Percentiles rank a stretch among this genome's conserved stretches.
Evolutionary conservation across 1,140 invertebrate genomes (phyloP).

Genomic region (Nebria ingens): DNA sequence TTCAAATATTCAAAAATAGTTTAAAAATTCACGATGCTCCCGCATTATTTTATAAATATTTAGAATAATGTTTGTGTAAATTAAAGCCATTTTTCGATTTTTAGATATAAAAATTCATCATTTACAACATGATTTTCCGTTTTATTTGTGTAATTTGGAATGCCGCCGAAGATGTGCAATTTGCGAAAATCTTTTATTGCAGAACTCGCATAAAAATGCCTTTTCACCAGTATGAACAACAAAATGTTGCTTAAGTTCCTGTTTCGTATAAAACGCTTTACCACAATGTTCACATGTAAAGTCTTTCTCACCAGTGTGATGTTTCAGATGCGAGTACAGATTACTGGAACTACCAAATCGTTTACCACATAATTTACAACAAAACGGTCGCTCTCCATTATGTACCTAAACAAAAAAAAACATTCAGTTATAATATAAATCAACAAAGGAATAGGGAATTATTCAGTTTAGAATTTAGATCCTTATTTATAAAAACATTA

Average conservation of each 20-base stretch:
- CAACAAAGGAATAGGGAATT: background rate
- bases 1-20: too few relatives aligned
- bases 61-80: too few relatives aligned
- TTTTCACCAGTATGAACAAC: constrained; percentile 27
- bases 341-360: constrained; percentile 38
- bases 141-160: constrained; percentile 18
- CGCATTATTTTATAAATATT: too few relatives aligned
- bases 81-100: too few relatives aligned
- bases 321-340: constrained; percentile 43
- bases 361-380: constrained; percentile 43
- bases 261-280: constrained; percentile 33
- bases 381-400: constrained; percentile 34
- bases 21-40: too few relatives aligned
- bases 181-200: constrained; percentile 26
- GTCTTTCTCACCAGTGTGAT: constrained; percentile 57
- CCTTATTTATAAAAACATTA: background rate
- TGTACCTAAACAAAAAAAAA: constrained; percentile 20
- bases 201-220: constrained; percentile 24
- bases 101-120: too few relatives aligned
- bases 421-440: background rate
- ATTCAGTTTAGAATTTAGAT: too few relatives aligned
- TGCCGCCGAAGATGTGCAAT: constrained; percentile 25
- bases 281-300: constrained; percentile 43
- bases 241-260: constrained; percentile 27
- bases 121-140: too few relatives aligned